Evolutionary conservation across 2,797 vertebrate species (phyloP).

Genomic region (Oryzias dopingdopingensis): DNA sequence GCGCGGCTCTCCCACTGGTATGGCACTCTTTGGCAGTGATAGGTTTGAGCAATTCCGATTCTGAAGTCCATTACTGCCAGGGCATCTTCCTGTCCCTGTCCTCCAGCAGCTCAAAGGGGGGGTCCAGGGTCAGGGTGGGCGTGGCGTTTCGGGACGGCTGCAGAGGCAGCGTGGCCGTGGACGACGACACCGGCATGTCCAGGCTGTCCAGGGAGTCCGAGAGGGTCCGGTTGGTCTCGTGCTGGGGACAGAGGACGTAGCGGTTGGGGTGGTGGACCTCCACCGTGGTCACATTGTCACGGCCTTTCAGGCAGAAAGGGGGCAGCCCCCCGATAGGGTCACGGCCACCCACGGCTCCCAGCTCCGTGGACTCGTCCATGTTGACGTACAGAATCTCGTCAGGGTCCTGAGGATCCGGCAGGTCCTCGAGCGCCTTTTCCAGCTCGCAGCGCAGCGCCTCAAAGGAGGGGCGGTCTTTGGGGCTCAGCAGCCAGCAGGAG

Average conservation of each 20-base stretch:
- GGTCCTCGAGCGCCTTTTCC: constrained; percentile 84
- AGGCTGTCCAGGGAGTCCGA: constrained; percentile 78
- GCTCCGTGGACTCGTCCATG: constrained; percentile 85
- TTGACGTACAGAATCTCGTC: constrained; percentile 93
- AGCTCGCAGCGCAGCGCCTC: constrained; percentile 81
- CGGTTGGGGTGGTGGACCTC: constrained; percentile 84
- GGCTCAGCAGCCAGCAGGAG: constrained; percentile 89
- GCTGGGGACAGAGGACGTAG: constrained; percentile 88
- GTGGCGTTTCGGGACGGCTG: constrained; percentile 64
- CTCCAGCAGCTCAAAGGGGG: constrained; percentile 53
- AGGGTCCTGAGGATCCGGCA: constrained; percentile 83
- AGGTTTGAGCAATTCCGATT: constrained; percentile 5
- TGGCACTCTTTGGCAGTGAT: constrained; percentile 24
- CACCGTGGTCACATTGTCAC: constrained; percentile 76
- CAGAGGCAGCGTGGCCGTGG: constrained; percentile 66
- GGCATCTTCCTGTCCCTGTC: constrained; percentile 60
- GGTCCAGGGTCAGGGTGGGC: constrained; percentile 44
- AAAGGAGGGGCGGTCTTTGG: constrained; percentile 85
- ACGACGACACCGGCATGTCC: constrained; percentile 65
- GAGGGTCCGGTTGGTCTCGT: constrained; percentile 73
- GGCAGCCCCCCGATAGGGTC: constrained; percentile 54
- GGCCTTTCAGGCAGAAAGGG: constrained; percentile 74
- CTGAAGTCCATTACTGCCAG: constrained; percentile 65
- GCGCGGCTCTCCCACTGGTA: constrained; percentile 16
- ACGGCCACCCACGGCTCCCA: constrained; percentile 84